Conservation (phyloP, 1,140 invertebrate species). For the Choristoneura fumiferana region DNA sequence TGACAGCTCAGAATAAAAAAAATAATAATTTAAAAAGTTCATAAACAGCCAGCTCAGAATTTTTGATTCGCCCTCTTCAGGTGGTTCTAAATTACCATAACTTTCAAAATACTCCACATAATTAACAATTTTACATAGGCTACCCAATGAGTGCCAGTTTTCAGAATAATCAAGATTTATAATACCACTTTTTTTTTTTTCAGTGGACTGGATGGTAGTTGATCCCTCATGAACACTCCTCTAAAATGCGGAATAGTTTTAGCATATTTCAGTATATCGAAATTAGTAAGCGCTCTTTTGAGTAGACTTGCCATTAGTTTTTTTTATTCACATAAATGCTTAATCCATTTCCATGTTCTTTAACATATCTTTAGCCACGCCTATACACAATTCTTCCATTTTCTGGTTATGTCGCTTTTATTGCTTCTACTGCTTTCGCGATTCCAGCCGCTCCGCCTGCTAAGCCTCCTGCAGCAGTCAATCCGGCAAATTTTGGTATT, state of each 20-base stretch:
- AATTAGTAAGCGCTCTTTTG: constrained; percentile 31
- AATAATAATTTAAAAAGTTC: not conserved
- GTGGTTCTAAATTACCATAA: constrained; percentile 48
- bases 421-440: constrained; percentile 37
- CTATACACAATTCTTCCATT: constrained; percentile 31
- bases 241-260: constrained; percentile 41
- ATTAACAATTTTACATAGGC: constrained; percentile 43
- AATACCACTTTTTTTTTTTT: constrained; percentile 45
- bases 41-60: not conserved
- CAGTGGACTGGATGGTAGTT: constrained; percentile 36
- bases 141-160: constrained; percentile 56
- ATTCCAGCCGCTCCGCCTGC: constrained; percentile 39
- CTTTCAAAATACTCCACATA: constrained; percentile 41
- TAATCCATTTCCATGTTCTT: constrained; percentile 44
- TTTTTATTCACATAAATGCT: constrained; percentile 33
- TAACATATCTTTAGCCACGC: constrained; percentile 49
- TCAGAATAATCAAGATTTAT: constrained; percentile 46
- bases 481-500: constrained; percentile 53
- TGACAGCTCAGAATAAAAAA: constrained; percentile 2
- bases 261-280: constrained; percentile 35
- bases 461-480: constrained; percentile 45
- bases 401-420: not conserved
- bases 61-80: constrained; percentile 11
- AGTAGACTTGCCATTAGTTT: constrained; percentile 31
- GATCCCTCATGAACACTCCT: constrained; percentile 50